Base-by-base conservation (phyloP, 2,113 vertebrate species). In the Corythoichthys haematopterus region DNA sequence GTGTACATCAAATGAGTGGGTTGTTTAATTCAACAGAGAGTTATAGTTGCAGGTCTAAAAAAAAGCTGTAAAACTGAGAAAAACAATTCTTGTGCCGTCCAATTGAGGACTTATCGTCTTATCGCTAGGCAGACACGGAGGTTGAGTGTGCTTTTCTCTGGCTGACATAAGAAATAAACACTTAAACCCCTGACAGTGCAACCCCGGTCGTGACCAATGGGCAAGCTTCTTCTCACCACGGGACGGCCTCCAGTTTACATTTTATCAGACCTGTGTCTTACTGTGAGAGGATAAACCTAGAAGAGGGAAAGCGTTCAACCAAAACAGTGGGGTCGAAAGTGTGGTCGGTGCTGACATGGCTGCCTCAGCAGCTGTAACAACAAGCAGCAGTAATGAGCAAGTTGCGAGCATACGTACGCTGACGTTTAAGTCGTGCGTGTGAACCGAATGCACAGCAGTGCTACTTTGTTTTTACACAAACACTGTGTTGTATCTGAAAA, bases 321-420 rank as follows among this genome's bases (percentile, higher is more conserved):
- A 68, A 82, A 79, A 82, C 72, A 75, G 57, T 4, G 4, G 4
- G 45, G 35, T 51, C 62, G 74, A 80, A 73, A 82, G 58, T 68
- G 11, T 52, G 74, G 68, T 80, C 35, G 4, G 55, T 28, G 63
- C 75, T 75, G 81, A 82, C 71, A 66, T 67, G 57, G 38, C 74
- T 46, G 72, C 72, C 57, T 72, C 79, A 84, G 64, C 86, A 84
- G 85, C 80, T 87, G 71, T 64, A 68, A 83, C 69, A 85, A 84
- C 76, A 85, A 78, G 60, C 66, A 38, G 71, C 71, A 70, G 60
- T 33, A 74, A 56, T 28, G 57, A 68, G 38, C 6, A 16, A 20
- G 64, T 67, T 52, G 8, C 58, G 64, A 72, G 65, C 38, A 8
- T 16, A 8, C n/a, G 63, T 47, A 57, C 50, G 63, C 59, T 36